These are phyloP conservation scores for Allacma fusca DNA, from an alignment of 2,888 invertebrate genomes.

Conservation along the genomic window DNA sequence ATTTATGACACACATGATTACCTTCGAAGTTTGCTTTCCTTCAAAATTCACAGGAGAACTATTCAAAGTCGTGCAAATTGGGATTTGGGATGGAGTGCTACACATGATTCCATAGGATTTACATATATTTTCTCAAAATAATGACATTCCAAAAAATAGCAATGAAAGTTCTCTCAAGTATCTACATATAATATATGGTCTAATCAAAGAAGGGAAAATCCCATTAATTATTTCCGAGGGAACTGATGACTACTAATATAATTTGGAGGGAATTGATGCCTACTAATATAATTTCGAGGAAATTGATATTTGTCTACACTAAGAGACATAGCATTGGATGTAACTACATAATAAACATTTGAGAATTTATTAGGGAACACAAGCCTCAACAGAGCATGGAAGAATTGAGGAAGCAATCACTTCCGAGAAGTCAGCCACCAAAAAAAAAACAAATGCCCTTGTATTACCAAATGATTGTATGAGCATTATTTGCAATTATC, in stretches of 20 bases:
- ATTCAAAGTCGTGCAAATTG: background rate
- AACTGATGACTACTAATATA: too few relatives aligned
- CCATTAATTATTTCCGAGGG: too few relatives aligned
- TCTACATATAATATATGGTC: too few relatives aligned
- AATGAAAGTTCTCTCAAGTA: too few relatives aligned
- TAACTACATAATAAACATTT: background rate
- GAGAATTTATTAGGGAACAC: background rate
- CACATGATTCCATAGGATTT: too few relatives aligned
- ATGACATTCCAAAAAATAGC: too few relatives aligned
- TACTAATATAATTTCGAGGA: too few relatives aligned
- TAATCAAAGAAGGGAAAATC: too few relatives aligned
- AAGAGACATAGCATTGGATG: background rate
- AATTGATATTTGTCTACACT: too few relatives aligned
- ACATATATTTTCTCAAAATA: too few relatives aligned
- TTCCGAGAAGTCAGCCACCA: conserved; percentile 6
- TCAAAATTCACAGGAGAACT: background rate
- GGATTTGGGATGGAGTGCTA: background rate
- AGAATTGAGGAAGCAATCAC: conserved; percentile 6
- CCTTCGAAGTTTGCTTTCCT: background rate
- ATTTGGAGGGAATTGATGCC: too few relatives aligned
- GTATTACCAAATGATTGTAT: background rate
- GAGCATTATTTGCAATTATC: too few relatives aligned
- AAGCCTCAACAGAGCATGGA: background rate
- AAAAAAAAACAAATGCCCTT: background rate
- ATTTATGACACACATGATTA: conserved; percentile 11